phyloP scores from a whole-genome alignment of 2,113 vertebrate genomes.

The Ptilonorhynchus violaceus region DNA sequence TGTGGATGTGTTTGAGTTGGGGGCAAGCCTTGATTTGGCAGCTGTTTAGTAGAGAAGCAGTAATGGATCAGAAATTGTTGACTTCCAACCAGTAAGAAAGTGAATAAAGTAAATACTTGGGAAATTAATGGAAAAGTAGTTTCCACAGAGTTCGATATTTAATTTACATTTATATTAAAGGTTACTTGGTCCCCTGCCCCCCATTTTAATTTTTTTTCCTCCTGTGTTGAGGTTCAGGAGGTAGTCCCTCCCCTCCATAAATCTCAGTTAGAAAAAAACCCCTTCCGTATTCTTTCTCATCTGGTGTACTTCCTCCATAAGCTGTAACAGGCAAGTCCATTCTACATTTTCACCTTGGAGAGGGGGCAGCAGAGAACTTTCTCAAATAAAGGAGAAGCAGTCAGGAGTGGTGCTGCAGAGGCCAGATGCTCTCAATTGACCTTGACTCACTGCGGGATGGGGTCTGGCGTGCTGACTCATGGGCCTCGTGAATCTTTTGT shows the following conservation, averaged over 20 bases:
- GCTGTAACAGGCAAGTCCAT: neutral
- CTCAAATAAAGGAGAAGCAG: neutral
- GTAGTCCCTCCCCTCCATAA: neutral
- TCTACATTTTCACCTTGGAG: neutral
- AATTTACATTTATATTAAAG: neutral
- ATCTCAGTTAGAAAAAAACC: neutral
- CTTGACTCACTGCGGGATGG: neutral
- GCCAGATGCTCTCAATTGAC: neutral
- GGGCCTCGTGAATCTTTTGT: neutral
- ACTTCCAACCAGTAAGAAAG: neutral
- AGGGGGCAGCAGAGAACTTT: neutral
- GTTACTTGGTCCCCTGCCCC: neutral
- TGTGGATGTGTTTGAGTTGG: neutral
- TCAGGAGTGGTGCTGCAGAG: neutral
- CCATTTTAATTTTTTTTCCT: neutral
- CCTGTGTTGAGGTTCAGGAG: neutral
- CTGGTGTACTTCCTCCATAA: neutral
- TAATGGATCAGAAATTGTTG: neutral
- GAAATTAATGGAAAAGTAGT: neutral
- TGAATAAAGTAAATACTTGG: neutral
- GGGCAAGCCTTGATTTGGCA: neutral
- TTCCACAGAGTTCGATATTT: neutral
- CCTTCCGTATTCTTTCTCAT: neutral
- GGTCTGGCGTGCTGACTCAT: neutral
- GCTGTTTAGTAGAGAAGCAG: neutral